These are phyloP conservation scores for Ariolimax columbianus DNA, from an alignment of 2,888 invertebrate species.

Conservation along the genomic window DNA sequence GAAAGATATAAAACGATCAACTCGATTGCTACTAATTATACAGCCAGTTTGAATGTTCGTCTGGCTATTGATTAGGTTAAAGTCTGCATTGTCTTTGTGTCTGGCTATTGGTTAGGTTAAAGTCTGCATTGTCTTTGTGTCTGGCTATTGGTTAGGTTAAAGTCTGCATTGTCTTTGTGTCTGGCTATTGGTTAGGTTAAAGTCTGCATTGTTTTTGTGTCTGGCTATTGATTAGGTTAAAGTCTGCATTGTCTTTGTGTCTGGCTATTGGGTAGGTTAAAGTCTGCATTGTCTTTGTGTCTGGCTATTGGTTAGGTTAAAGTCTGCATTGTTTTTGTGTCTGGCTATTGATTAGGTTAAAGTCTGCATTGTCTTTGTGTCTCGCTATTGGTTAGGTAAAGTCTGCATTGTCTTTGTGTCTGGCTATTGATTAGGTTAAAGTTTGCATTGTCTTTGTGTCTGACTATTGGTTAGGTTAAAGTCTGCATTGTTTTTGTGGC, in stretches of 20 bases:
- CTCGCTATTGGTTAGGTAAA: too few species aligned
- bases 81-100: background rate
- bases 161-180: background rate
- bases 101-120: background rate
- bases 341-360: too few species aligned
- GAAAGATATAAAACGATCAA: background rate
- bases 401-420: too few species aligned
- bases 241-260: background rate
- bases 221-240: background rate
- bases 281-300: background rate
- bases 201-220: background rate
- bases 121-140: background rate
- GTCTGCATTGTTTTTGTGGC: too few species aligned
- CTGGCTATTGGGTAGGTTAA: background rate
- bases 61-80: background rate
- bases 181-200: background rate
- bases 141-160: background rate
- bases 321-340: too few species aligned
- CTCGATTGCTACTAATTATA: slow-evolving; percentile 3
- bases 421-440: too few species aligned
- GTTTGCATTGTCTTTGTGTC: too few species aligned
- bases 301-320: too few species aligned
- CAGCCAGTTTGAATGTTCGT: background rate
- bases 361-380: too few species aligned
- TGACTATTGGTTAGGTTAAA: too few species aligned